Evolutionary conservation across 2,888 invertebrate species (phyloP).

Genomic region (Allophyes oxyacanthae): DNA sequence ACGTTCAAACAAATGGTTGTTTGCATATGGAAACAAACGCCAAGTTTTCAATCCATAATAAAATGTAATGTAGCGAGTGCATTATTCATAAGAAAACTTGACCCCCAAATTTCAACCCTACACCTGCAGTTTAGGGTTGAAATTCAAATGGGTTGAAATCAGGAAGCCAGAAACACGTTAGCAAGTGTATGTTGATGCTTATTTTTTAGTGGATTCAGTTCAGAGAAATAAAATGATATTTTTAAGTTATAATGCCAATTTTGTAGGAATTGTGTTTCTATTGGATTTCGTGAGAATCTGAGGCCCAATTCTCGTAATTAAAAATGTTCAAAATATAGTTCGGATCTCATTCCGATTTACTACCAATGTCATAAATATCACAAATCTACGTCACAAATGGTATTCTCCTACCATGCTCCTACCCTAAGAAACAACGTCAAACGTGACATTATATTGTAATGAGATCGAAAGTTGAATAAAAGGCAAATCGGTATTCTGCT

Average conservation of each 20-base stretch:
- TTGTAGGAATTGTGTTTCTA: constrained; percentile 7
- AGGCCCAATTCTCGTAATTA: too few species aligned
- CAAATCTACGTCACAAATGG: too few species aligned
- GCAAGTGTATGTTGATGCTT: constrained; percentile 38
- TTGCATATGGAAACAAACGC: constrained; percentile 42
- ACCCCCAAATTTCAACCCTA: constrained; percentile 12
- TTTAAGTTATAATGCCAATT: constrained; percentile 25
- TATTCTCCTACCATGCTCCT: too few species aligned
- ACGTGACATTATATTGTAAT: too few species aligned
- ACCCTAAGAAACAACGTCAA: too few species aligned
- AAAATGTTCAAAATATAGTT: too few species aligned
- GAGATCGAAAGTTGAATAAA: too few species aligned
- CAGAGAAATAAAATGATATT: constrained; percentile 38
- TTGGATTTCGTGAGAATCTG: constrained; percentile 24
- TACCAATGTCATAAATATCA: too few species aligned
- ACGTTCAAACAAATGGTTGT: constrained; percentile 36
- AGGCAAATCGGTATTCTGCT: too few species aligned
- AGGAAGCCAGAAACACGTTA: constrained; percentile 30
- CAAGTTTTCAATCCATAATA: constrained; percentile 49
- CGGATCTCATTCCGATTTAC: too few species aligned
- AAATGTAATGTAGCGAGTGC: constrained; percentile 40
- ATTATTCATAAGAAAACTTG: constrained; percentile 35
- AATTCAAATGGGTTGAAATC: constrained; percentile 2
- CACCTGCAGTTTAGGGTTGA: constrained; percentile 18
- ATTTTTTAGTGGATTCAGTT: constrained; percentile 40